These are phyloP conservation scores for Camponotus pennsylvanicus DNA, from an alignment of 1,140 invertebrate species.

Conservation along the genomic window DNA sequence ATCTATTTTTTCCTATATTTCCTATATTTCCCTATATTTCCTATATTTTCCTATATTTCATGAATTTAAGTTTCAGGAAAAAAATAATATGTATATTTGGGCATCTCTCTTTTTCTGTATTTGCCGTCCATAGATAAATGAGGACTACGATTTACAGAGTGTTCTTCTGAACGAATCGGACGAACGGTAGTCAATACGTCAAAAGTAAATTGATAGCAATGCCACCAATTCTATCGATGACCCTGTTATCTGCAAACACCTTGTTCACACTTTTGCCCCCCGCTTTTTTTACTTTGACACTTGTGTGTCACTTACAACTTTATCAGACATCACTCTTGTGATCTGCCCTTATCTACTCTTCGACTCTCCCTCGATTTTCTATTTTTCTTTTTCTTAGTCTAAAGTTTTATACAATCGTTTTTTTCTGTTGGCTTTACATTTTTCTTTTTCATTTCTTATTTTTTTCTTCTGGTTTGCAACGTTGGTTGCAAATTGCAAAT, in stretches of 20 bases:
- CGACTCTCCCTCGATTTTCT: not conserved
- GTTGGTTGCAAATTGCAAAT: not conserved
- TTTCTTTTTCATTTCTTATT: slow-evolving; percentile 4
- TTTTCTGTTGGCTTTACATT: not conserved
- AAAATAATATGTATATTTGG: not conserved
- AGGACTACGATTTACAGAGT: slow-evolving; percentile 43
- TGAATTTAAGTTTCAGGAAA: slow-evolving; percentile 5
- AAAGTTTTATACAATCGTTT: not conserved
- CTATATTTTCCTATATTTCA: not conserved
- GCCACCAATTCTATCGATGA: slow-evolving; percentile 19
- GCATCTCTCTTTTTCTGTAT: not conserved
- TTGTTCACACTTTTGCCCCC: not conserved
- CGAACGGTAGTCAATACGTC: slow-evolving; percentile 62
- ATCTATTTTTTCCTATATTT: not conserved
- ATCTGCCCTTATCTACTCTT: not conserved
- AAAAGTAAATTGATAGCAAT: slow-evolving; percentile 73
- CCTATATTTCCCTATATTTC: too few relatives aligned
- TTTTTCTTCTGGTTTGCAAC: not conserved
- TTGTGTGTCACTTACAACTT: slow-evolving; percentile 27
- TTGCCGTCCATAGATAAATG: slow-evolving; percentile 58
- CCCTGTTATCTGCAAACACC: slow-evolving; percentile 58
- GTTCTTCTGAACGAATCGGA: slow-evolving; percentile 49
- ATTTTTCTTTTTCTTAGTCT: not conserved
- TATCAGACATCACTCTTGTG: not conserved
- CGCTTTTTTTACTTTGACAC: slow-evolving; percentile 46